A percentile compares a stretch with the other conserved stretches of the same genome.
Conservation (phyloP, 2,888 invertebrate genomes). For the Drosophila affinis region DNA sequence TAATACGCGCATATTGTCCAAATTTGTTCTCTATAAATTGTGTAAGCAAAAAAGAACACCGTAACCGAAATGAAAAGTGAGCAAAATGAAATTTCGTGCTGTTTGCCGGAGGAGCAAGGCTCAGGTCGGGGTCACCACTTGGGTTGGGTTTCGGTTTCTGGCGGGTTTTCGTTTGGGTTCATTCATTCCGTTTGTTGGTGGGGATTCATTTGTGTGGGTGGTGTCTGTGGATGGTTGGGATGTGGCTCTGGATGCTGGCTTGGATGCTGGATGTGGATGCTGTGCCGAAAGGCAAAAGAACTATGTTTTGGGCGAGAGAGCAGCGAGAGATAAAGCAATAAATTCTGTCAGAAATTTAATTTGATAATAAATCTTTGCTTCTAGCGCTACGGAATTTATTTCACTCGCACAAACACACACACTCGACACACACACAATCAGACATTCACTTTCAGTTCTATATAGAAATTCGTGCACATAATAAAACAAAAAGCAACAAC, state of each 20-base stretch:
- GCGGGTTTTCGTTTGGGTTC: conserved; percentile 35
- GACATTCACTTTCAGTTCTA: conserved; percentile 42
- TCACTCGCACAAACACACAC: conserved; percentile 57
- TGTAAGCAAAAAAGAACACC: conserved; percentile 60
- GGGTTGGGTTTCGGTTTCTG: conserved; percentile 19
- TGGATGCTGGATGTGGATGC: conserved; percentile 42
- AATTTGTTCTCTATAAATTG: conserved; percentile 82
- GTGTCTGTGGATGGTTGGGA: conserved; percentile 28
- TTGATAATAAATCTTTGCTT: conserved; percentile 85
- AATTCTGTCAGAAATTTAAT: conserved; percentile 85
- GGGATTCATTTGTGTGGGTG: conserved; percentile 49
- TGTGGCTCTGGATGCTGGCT: conserved; percentile 16
- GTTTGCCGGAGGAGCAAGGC: conserved; percentile 55
- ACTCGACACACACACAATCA: conserved; percentile 40
- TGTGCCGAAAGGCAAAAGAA: conserved; percentile 81
- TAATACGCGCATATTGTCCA: conserved; percentile 78
- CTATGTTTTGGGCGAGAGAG: conserved; percentile 81
- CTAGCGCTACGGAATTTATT: conserved; percentile 84
- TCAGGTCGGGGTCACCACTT: conserved; percentile 36
- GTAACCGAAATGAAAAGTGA: conserved; percentile 38
- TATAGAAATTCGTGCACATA: conserved; percentile 76
- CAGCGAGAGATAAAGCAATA: conserved; percentile 84
- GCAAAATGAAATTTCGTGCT: conserved; percentile 60
- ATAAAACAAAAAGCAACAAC: conserved; percentile 71
- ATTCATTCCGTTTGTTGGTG: conserved; percentile 39